Base-by-base conservation (phyloP, 2,888 invertebrate species). In the Stomorhina lunata region DNA sequence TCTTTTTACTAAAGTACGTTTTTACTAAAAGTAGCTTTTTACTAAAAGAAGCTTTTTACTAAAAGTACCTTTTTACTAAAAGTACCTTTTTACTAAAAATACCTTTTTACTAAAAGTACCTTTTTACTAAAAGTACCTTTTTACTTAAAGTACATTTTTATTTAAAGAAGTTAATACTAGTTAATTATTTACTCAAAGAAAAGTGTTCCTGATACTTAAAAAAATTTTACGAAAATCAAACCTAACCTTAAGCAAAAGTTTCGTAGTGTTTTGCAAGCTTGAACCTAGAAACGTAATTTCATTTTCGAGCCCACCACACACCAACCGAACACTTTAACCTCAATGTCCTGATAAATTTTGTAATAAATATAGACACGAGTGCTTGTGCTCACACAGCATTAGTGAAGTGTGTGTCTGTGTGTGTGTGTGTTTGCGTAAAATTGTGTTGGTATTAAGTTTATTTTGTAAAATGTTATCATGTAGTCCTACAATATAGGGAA, bases 381-480 rank as follows among this genome's bases (percentile, higher is more conserved):
- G 9, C 27, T 7, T 7, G 9, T 15, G n/a, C n/a, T n/a, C n/a
- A n/a, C n/a, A n/a, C n/a, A n/a, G 34, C 34, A 5, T 7, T 2
- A 15, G 20, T 32, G 12, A 20, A 32, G 2, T 6, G 9, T 4
- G 27, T 32, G 32, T 9, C 4, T 55, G 29, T 10, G 2, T 29
- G 15, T 9, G 32, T 55, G 17, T 32, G 17, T 10, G 29, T 48
- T 10, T 1, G 22, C 10, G 9, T 48, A 15, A 34, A 50, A 22
- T 1, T 37, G 4, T 32, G 45, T 57, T 5, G 10, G n/a, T 25
- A 5, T 43, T 57, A 17, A 9, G 59, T 45, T 40, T 43, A 50
- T 66, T 55, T 37, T 40, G 53, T 17, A 45, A 71, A 59, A 22
- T 48, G 57, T 71, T 71, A 71, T 59, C 22, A 71, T 71, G 48